These are phyloP conservation scores for Miichthys miiuy DNA, from an alignment of 2,797 vertebrate genomes.

Conservation along the genomic window DNA sequence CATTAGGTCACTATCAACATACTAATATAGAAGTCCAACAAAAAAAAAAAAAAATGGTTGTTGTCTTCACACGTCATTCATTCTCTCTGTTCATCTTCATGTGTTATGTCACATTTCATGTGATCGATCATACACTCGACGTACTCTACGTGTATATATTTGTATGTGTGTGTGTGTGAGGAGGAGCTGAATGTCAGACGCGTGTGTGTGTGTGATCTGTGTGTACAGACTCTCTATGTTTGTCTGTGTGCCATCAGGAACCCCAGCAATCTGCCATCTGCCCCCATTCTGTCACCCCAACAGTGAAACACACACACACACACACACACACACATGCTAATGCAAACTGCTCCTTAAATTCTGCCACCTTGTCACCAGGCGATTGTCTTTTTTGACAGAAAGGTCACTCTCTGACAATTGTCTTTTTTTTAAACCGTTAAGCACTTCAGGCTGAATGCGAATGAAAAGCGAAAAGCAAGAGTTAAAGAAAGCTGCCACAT, in stretches of 20 bases:
- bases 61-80: background rate
- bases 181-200: background rate
- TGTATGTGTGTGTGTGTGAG: background rate
- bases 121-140: background rate
- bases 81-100: background rate
- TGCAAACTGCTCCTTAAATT: slow-evolving; percentile 5
- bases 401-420: background rate
- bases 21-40: background rate
- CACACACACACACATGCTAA: slow-evolving; percentile 1
- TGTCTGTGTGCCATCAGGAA: slow-evolving; percentile 51
- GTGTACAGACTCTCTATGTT: slow-evolving; percentile 15
- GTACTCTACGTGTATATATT: no score
- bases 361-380: slow-evolving; percentile 6
- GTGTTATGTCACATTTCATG: background rate
- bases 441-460: background rate
- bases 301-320: slow-evolving; percentile 30
- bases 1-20: slow-evolving; percentile 10
- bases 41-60: background rate
- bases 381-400: background rate
- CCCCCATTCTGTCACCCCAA: slow-evolving; percentile 78
- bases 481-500: background rate
- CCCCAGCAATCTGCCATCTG: slow-evolving; percentile 73
- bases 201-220: slow-evolving; percentile 2
- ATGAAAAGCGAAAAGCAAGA: background rate
- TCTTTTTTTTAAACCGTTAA: background rate